Conservation (phyloP, 2,797 vertebrate genomes). For the Coluber constrictor region DNA sequence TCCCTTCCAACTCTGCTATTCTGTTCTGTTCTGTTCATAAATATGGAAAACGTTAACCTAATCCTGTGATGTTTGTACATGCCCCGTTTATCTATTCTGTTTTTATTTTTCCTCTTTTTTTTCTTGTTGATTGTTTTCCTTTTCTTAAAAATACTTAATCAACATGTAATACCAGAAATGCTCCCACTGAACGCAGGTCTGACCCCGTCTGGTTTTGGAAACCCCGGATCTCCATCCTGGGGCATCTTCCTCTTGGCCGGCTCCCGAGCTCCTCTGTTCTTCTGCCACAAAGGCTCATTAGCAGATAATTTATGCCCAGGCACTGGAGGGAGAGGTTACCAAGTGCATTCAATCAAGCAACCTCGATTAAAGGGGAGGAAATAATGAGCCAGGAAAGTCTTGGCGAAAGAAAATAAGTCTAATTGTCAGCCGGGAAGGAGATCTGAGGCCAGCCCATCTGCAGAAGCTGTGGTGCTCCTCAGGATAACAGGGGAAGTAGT, state of each 20-base stretch:
- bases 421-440: slow-evolving; percentile 8
- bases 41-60: too few relatives aligned
- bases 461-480: background rate
- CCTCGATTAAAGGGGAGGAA: slow-evolving; percentile 39
- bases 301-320: slow-evolving; percentile 24
- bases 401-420: slow-evolving; percentile 47
- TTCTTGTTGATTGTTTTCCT: too few relatives aligned
- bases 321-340: slow-evolving; percentile 48
- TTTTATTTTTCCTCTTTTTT: too few relatives aligned
- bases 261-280: background rate
- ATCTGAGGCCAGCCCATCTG: background rate
- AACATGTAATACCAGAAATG: background rate
- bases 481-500: slow-evolving; percentile 44
- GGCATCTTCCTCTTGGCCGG: background rate
- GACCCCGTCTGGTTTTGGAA: background rate
- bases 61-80: too few relatives aligned
- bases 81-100: too few relatives aligned
- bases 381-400: slow-evolving; percentile 23
- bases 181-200: background rate
- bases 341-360: slow-evolving; percentile 32
- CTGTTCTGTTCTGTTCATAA: too few relatives aligned
- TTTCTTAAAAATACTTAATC: background rate
- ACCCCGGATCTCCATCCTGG: background rate
- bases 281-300: slow-evolving; percentile 32
- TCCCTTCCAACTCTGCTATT: too few relatives aligned